Conservation (phyloP, 2,113 vertebrate genomes). For the Lagopus muta region DNA sequence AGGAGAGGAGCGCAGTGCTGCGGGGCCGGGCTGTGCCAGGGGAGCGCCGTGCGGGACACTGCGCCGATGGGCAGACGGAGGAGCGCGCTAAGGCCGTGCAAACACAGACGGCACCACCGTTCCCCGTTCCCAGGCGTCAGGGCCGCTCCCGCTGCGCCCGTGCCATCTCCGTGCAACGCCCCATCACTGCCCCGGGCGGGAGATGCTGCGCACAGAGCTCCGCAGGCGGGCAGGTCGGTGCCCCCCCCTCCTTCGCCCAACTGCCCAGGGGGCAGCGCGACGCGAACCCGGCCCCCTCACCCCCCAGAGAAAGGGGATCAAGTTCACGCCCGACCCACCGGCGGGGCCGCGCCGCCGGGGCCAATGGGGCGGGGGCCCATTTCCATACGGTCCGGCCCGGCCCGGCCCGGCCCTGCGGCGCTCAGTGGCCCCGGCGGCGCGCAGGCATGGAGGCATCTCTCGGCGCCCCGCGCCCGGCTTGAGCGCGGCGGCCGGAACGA, state of each 20-base stretch:
- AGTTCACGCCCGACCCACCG: slow-evolving; percentile 88
- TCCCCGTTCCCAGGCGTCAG: not conserved
- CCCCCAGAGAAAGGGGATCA: slow-evolving; percentile 62
- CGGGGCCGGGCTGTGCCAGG: not conserved
- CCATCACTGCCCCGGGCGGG: not conserved
- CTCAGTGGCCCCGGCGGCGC: slow-evolving; percentile 8
- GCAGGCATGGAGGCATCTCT: slow-evolving; percentile 20
- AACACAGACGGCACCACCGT: not conserved
- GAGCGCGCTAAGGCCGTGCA: no score
- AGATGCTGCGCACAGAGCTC: not conserved
- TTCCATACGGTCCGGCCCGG: slow-evolving; percentile 36
- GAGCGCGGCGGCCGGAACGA: not conserved
- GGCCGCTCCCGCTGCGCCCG: not conserved
- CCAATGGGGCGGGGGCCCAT: slow-evolving; percentile 79
- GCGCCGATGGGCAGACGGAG: no score
- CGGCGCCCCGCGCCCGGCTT: not conserved
- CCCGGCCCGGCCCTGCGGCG: not conserved
- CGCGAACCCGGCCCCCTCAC: not conserved
- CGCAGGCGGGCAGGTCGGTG: no score
- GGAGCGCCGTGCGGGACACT: no score
- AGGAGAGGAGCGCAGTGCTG: not conserved
- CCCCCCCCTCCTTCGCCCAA: no score
- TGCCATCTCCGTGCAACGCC: not conserved
- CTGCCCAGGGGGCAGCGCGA: no score
- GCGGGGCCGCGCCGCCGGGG: slow-evolving; percentile 68